A percentile compares a stretch with the other conserved stretches of the same genome.
These are phyloP conservation scores for Percina caprodes DNA, from an alignment of 2,113 vertebrate genomes.

Conservation along the genomic window DNA sequence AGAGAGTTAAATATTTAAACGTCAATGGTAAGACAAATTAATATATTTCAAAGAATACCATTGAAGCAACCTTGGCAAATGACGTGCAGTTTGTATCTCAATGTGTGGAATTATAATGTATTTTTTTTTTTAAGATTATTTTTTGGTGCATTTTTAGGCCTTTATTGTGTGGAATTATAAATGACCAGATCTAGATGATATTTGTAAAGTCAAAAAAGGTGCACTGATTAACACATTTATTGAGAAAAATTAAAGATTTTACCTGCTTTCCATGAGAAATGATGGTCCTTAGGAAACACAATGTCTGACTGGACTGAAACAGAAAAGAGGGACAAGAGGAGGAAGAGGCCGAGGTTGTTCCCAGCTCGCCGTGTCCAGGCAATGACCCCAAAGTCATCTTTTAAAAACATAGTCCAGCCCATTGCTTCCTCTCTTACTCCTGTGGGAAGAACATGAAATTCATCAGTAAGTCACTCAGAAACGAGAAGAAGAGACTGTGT, in stretches of 20 bases:
- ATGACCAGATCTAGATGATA: neutral
- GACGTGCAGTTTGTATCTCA: neutral
- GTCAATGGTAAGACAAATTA: neutral
- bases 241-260: conserved; percentile 52
- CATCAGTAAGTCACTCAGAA: conserved; percentile 46
- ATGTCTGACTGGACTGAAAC: conserved; percentile 85
- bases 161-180: neutral
- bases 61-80: neutral
- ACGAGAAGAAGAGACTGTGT: neutral
- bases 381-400: conserved; percentile 85
- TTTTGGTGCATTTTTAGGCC: too few relatives aligned
- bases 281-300: conserved; percentile 86
- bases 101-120: neutral
- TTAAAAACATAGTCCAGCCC: conserved; percentile 94
- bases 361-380: conserved; percentile 84
- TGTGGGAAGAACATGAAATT: conserved; percentile 71
- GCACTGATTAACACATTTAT: neutral
- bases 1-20: conserved; percentile 5
- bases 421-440: conserved; percentile 87
- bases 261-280: conserved; percentile 97
- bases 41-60: neutral
- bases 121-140: too few relatives aligned
- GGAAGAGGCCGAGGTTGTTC: conserved; percentile 83
- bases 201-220: neutral
- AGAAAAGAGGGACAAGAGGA: conserved; percentile 84